A percentile compares a stretch with the other conserved stretches of the same genome.
Evolutionary conservation across 2,113 vertebrate species (phyloP).

Genomic region (Tetrao urogallus): DNA sequence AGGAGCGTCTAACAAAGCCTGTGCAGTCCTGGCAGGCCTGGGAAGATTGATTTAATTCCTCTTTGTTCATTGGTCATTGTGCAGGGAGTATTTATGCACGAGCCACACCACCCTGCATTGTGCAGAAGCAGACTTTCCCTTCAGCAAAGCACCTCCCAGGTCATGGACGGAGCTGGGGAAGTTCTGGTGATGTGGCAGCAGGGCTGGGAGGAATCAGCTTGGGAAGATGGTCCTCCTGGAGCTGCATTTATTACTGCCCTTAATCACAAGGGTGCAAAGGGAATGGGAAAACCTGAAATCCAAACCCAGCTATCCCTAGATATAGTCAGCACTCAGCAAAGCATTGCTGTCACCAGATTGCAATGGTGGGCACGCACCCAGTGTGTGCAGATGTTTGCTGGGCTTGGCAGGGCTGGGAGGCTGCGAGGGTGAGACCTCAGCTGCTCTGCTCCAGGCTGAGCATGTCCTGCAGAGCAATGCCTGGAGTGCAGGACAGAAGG

Average conservation of each 20-base stretch:
- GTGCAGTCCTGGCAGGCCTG: neutral
- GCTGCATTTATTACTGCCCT: neutral
- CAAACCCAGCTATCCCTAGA: neutral
- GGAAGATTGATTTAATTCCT: neutral
- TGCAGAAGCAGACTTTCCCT: neutral
- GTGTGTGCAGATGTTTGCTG: rapidly evolving
- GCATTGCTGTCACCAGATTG: neutral
- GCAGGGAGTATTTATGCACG: neutral
- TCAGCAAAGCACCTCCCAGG: neutral
- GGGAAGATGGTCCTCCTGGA: neutral
- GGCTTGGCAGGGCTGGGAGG: neutral
- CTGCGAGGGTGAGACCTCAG: neutral
- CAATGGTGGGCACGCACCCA: neutral
- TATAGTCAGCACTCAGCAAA: neutral
- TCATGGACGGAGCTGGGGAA: neutral
- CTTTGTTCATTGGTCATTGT: neutral
- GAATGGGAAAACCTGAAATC: neutral
- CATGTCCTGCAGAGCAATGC: neutral
- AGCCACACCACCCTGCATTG: neutral
- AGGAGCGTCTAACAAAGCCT: neutral
- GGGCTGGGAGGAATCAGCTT: neutral
- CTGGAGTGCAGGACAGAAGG: neutral
- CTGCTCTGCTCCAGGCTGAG: neutral
- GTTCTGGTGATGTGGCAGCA: neutral
- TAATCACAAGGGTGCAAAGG: neutral